phyloP scores from a whole-genome alignment of 2,113 vertebrate genomes.

The Poeciliopsis occidentalis region DNA sequence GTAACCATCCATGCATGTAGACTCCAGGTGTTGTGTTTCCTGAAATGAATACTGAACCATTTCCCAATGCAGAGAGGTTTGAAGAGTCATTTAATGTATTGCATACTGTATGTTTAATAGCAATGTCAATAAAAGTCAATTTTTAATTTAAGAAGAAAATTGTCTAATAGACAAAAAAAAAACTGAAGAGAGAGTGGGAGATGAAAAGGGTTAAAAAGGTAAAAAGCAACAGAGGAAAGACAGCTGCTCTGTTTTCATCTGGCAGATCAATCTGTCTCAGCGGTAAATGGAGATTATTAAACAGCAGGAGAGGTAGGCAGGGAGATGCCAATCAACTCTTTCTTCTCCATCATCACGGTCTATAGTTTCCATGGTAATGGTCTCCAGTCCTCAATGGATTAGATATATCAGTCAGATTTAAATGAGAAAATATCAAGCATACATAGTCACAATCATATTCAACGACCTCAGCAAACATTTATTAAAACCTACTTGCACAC shows the following conservation, averaged over 20 bases:
- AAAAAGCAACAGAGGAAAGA: not conserved
- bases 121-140: not conserved
- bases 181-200: not conserved
- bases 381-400: constrained; percentile 50
- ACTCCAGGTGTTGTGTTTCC: too few relatives aligned
- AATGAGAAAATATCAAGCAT: not conserved
- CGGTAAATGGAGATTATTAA: too few relatives aligned
- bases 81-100: too few relatives aligned
- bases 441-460: not conserved
- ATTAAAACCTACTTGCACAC: constrained; percentile 7
- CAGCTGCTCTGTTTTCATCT: constrained; percentile 44
- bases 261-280: constrained; percentile 51
- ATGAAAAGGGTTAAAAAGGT: not conserved
- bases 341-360: constrained; percentile 42
- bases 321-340: constrained; percentile 53
- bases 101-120: not conserved
- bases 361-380: constrained; percentile 52
- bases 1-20: too few relatives aligned
- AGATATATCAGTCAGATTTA: constrained; percentile 10
- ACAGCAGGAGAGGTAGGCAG: too few relatives aligned
- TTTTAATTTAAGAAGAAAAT: constrained; percentile 2
- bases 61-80: too few relatives aligned
- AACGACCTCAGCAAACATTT: not conserved
- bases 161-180: not conserved
- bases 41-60: too few relatives aligned